Evolutionary conservation across 2,797 vertebrate genomes (phyloP).

Genomic region (Macropodus opercularis): DNA sequence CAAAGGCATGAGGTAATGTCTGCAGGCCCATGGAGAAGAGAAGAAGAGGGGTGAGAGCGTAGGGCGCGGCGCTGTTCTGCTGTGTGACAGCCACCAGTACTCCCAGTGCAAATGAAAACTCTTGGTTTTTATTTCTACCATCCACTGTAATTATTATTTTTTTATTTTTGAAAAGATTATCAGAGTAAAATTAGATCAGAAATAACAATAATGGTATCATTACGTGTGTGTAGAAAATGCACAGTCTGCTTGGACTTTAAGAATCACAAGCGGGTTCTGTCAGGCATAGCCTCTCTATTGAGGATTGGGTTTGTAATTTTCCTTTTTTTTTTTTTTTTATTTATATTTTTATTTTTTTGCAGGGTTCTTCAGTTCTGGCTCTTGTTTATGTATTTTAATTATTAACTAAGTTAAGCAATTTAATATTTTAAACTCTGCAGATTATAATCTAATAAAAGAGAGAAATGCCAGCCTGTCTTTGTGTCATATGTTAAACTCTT

Average conservation of each 20-base stretch:
- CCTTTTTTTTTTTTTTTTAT: constrained; percentile 82
- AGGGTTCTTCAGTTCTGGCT: constrained; percentile 87
- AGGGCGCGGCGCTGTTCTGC: constrained; percentile 48
- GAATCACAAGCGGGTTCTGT: constrained; percentile 76
- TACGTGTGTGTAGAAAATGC: constrained; percentile 77
- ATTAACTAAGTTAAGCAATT: constrained; percentile 89
- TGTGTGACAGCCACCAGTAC: constrained; percentile 54
- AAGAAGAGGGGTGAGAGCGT: constrained; percentile 32
- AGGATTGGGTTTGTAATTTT: constrained; percentile 77
- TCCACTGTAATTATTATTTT: constrained; percentile 60
- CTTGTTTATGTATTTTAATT: constrained; percentile 88
- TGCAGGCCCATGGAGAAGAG: constrained; percentile 68
- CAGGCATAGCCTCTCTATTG: constrained; percentile 78
- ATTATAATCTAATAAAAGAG: constrained; percentile 89
- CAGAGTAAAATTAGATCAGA: constrained; percentile 70
- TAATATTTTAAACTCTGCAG: constrained; percentile 87
- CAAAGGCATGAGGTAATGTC: constrained; percentile 80
- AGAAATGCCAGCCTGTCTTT: constrained; percentile 72
- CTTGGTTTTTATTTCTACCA: constrained; percentile 49
- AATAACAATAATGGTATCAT: constrained; percentile 64
- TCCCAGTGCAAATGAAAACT: constrained; percentile 49
- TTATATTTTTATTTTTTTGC: constrained; percentile 76
- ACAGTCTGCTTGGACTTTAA: constrained; percentile 80
- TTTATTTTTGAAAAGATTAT: constrained; percentile 66
- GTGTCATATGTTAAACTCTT: constrained; percentile 20